Percentiles rank a stretch among this genome's conserved stretches.
phyloP scores from a whole-genome alignment of 2,888 invertebrate genomes.

The Anoncus sp. region DNA sequence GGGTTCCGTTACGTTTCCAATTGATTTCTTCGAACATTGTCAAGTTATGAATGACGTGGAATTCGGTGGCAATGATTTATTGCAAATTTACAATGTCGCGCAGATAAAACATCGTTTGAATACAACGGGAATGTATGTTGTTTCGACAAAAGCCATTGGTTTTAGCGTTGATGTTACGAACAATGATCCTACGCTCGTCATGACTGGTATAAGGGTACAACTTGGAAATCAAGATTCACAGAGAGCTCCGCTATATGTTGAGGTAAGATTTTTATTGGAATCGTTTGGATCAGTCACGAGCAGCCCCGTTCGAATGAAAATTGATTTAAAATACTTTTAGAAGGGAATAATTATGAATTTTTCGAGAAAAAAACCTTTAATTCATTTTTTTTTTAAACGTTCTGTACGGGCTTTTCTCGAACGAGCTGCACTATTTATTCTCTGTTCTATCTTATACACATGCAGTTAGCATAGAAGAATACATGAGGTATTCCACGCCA shows the following conservation, averaged over 20 bases:
- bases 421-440: too few relatives aligned
- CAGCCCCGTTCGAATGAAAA: constrained; percentile 16
- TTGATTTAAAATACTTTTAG: constrained; percentile 70
- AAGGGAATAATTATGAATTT: too few relatives aligned
- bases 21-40: constrained; percentile 99
- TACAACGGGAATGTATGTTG: constrained; percentile 95
- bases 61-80: constrained; percentile 96
- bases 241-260: constrained; percentile 90
- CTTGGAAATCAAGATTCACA: constrained; percentile 93
- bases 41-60: constrained; percentile 96
- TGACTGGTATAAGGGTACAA: constrained; percentile 94
- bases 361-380: not conserved
- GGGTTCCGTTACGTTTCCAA: constrained; percentile 92
- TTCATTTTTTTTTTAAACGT: too few relatives aligned
- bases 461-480: too few relatives aligned
- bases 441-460: too few relatives aligned
- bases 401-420: too few relatives aligned
- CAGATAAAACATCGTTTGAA: constrained; percentile 97
- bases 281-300: constrained; percentile 1
- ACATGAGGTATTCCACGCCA: too few relatives aligned
- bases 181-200: constrained; percentile 94
- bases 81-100: constrained; percentile 97
- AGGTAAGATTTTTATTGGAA: constrained; percentile 84
- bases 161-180: constrained; percentile 95
- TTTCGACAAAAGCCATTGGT: constrained; percentile 95